phyloP scores from a whole-genome alignment of 2,888 invertebrate species.

The Cephus rjabovi region DNA sequence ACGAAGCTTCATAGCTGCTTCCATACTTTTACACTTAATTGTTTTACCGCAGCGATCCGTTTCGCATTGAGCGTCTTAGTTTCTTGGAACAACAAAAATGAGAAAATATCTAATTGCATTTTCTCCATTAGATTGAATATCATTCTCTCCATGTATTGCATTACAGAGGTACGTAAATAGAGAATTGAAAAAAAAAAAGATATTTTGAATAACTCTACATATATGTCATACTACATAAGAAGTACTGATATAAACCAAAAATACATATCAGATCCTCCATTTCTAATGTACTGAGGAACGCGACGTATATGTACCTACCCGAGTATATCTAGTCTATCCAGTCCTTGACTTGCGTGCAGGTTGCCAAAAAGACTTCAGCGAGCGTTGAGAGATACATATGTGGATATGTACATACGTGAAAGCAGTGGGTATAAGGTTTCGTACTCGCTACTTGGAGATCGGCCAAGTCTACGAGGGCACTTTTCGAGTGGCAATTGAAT shows the following conservation, averaged over 20 bases:
- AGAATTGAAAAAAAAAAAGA: background rate
- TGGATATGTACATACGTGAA: slow-evolving; percentile 1
- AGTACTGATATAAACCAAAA: background rate
- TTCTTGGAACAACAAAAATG: background rate
- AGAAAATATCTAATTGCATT: background rate
- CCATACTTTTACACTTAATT: background rate
- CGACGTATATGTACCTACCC: background rate
- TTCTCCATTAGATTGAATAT: background rate
- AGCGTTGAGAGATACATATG: background rate
- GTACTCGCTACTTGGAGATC: slow-evolving; percentile 41
- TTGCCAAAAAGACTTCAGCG: background rate
- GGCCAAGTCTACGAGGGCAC: slow-evolving; percentile 35
- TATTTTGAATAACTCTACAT: background rate
- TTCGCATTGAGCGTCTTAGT: background rate
- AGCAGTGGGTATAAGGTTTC: slow-evolving; percentile 27
- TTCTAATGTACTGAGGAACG: background rate
- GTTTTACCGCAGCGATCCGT: background rate
- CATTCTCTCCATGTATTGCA: background rate
- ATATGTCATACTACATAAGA: background rate
- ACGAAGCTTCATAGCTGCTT: background rate
- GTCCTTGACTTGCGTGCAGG: background rate
- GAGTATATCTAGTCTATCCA: background rate
- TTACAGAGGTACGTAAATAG: background rate
- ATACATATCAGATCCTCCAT: background rate
- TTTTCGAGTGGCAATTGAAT: slow-evolving; percentile 45